A percentile compares a stretch with the other conserved stretches of the same genome.
These are phyloP conservation scores for Nomia melanderi DNA, from an alignment of 1,140 invertebrate species.

Conservation along the genomic window DNA sequence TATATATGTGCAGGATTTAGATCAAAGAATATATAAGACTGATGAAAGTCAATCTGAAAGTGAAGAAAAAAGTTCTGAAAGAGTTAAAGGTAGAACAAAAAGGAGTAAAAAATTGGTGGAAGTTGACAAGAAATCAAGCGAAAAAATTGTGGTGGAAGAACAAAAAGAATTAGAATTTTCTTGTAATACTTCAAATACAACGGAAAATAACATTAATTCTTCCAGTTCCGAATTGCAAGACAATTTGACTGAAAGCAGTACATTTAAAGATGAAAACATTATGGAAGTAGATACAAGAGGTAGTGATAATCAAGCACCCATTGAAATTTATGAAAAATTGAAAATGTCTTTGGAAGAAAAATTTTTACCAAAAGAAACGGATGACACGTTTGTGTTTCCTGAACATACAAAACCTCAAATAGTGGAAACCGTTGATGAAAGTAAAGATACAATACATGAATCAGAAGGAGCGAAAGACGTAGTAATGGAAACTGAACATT, in stretches of 20 bases:
- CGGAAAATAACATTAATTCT: slow-evolving; percentile 47
- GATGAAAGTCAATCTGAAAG: slow-evolving; percentile 75
- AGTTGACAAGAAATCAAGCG: slow-evolving; percentile 34
- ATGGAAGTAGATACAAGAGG: slow-evolving; percentile 32
- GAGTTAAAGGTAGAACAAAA: slow-evolving; percentile 48
- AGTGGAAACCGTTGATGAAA: slow-evolving; percentile 20
- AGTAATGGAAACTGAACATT: slow-evolving; percentile 17
- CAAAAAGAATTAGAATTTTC: slow-evolving; percentile 65
- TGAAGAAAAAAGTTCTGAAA: slow-evolving; percentile 64
- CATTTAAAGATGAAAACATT: slow-evolving; percentile 15
- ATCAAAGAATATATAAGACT: slow-evolving; percentile 64
- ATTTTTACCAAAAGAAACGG: background rate
- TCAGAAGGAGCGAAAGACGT: slow-evolving; percentile 7
- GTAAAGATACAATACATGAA: slow-evolving; percentile 1
- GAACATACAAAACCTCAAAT: slow-evolving; percentile 11
- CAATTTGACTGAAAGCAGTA: slow-evolving; percentile 19
- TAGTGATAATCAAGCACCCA: slow-evolving; percentile 14
- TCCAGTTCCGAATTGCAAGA: slow-evolving; percentile 40
- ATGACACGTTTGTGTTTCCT: background rate
- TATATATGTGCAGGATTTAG: slow-evolving; percentile 67
- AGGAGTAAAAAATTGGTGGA: slow-evolving; percentile 58
- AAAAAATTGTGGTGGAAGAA: slow-evolving; percentile 22
- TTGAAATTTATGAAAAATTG: slow-evolving; percentile 20
- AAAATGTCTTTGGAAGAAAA: slow-evolving; percentile 14
- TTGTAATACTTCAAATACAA: slow-evolving; percentile 44